A percentile compares a stretch with the other conserved stretches of the same genome.
Evolutionary conservation across 1,140 invertebrate species (phyloP).

Genomic region (Metopolophium dirhodum): DNA sequence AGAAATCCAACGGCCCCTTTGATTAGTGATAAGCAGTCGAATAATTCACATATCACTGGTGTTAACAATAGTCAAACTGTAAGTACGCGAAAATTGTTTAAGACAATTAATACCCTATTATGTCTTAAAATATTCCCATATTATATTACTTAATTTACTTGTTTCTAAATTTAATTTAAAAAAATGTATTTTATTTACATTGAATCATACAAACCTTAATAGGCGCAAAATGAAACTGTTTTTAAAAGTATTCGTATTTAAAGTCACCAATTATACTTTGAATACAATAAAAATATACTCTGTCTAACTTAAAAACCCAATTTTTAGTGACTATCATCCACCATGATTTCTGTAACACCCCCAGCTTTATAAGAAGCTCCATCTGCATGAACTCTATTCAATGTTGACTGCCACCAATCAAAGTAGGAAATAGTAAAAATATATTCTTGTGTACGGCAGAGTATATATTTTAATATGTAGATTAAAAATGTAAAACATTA

Average conservation of each 20-base stretch:
- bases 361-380: neutral
- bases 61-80: slow-evolving; percentile 52
- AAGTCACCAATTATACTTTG: neutral
- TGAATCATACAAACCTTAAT: neutral
- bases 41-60: slow-evolving; percentile 48
- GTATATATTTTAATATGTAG: neutral
- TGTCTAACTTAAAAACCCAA: neutral
- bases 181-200: slow-evolving; percentile 17
- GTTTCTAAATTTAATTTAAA: neutral
- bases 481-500: neutral
- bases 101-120: neutral
- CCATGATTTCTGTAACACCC: neutral
- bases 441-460: neutral
- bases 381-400: neutral
- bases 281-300: neutral
- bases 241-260: neutral
- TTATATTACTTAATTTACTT: neutral
- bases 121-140: slow-evolving; percentile 17
- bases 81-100: slow-evolving; percentile 38
- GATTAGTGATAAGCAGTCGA: slow-evolving; percentile 48
- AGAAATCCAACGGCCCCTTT: slow-evolving; percentile 42
- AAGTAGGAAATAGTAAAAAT: neutral
- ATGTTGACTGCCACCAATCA: neutral
- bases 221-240: neutral
- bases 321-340: neutral